A percentile compares a stretch with the other conserved stretches of the same genome.
These are phyloP conservation scores for Thymelicus sylvestris DNA, from an alignment of 2,888 invertebrate species.

Conservation along the genomic window DNA sequence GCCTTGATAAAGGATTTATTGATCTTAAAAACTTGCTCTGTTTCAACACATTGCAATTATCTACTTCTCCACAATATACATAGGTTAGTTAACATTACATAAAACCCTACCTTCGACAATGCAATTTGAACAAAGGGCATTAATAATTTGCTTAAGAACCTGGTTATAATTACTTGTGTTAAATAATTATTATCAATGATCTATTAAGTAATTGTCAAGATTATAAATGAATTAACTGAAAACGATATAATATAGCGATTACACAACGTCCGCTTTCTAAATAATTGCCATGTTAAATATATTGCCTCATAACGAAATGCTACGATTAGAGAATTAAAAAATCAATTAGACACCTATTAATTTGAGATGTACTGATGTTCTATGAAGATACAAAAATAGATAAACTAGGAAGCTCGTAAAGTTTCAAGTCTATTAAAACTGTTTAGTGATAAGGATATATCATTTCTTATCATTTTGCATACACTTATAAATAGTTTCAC, in stretches of 20 bases:
- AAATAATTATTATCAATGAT: constrained; percentile 3
- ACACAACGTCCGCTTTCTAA: constrained; percentile 25
- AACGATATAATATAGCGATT: constrained; percentile 7
- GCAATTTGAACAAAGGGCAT: too few species aligned
- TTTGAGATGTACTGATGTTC: not conserved
- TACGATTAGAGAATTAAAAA: constrained; percentile 1
- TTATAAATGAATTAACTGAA: constrained; percentile 20
- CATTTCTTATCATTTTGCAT: too few species aligned
- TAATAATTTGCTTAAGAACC: not conserved
- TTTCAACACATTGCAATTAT: too few species aligned
- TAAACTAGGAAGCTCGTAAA: constrained; percentile 1
- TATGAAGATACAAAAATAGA: not conserved
- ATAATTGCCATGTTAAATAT: constrained; percentile 17
- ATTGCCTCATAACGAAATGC: constrained; percentile 5
- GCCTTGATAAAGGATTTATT: too few species aligned
- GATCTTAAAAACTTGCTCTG: too few species aligned
- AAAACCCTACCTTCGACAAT: too few species aligned
- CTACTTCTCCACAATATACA: too few species aligned
- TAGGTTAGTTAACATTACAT: too few species aligned
- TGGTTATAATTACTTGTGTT: not conserved
- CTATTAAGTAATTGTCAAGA: constrained; percentile 15
- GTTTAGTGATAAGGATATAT: too few species aligned
- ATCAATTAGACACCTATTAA: not conserved
- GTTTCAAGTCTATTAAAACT: not conserved
- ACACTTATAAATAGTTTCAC: too few species aligned